Conservation (phyloP, 1,140 invertebrate species). For the Leptestheria dahalacensis region DNA sequence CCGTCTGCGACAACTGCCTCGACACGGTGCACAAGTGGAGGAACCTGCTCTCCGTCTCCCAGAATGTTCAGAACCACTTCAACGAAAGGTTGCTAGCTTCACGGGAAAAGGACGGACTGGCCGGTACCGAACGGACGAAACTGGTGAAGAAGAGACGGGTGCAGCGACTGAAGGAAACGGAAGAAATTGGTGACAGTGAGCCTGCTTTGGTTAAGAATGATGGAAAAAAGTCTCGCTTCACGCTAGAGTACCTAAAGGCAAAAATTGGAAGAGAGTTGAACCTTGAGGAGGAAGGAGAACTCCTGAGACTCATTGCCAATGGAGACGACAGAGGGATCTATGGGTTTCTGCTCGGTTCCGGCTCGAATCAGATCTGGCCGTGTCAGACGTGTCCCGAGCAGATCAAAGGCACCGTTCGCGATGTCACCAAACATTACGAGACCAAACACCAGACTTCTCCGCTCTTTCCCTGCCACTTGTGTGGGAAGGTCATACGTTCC, state of each 20-base stretch:
- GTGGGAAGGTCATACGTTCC: constrained; percentile 12
- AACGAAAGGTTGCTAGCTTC: not conserved
- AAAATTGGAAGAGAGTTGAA: constrained; percentile 6
- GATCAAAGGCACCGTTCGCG: constrained; percentile 7
- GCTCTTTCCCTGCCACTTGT: constrained; percentile 11
- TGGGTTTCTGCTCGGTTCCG: constrained; percentile 4
- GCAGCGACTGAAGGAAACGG: not conserved
- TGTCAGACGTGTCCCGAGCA: constrained; percentile 8
- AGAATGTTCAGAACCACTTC: not conserved
- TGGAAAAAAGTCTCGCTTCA: constrained; percentile 13
- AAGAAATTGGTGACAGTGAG: not conserved
- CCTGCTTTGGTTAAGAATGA: not conserved
- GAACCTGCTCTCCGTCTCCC: not conserved
- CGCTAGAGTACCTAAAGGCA: constrained; percentile 6
- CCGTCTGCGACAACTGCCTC: not conserved
- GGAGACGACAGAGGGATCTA: constrained; percentile 12
- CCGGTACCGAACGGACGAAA: not conserved
- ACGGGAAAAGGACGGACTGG: too few relatives aligned
- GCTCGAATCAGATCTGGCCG: constrained; percentile 10
- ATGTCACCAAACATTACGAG: constrained; percentile 10
- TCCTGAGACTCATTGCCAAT: constrained; percentile 4
- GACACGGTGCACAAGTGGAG: not conserved
- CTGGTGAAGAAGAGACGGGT: not conserved
- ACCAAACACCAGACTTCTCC: constrained; percentile 7
- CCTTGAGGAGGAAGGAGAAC: not conserved